Percentiles rank a stretch among this genome's conserved stretches.
These are phyloP conservation scores for Chironomus tepperi DNA, from an alignment of 1,140 invertebrate genomes.

Conservation along the genomic window DNA sequence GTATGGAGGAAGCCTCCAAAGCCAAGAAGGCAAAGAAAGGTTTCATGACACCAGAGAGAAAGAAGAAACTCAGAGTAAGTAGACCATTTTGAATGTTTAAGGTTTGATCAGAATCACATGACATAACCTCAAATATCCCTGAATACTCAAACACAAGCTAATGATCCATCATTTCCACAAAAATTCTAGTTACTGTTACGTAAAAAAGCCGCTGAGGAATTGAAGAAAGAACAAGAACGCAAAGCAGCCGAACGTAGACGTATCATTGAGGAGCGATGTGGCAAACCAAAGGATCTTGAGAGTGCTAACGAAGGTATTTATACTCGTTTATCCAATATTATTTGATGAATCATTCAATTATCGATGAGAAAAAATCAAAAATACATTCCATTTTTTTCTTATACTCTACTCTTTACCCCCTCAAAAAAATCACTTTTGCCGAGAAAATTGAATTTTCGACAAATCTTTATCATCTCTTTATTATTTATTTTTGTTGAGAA, in stretches of 20 bases:
- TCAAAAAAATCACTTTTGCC: too few species aligned
- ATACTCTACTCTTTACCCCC: too few species aligned
- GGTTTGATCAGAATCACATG: too few species aligned
- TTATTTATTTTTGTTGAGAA: background rate
- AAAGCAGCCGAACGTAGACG: conserved; percentile 96
- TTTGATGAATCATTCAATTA: too few species aligned
- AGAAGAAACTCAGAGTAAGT: conserved; percentile 94
- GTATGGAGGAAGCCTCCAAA: conserved; percentile 90
- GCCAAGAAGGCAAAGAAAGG: conserved; percentile 94
- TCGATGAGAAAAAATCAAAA: too few species aligned
- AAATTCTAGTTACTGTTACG: conserved; percentile 79
- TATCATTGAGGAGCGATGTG: conserved; percentile 92
- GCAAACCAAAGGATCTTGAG: conserved; percentile 80
- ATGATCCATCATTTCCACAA: too few species aligned
- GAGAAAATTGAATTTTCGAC: too few species aligned
- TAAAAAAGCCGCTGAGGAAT: conserved; percentile 99
- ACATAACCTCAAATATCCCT: background rate
- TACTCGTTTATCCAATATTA: conserved; percentile 25
- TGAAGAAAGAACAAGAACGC: conserved; percentile 98
- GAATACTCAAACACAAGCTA: background rate
- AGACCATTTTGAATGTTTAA: conserved; percentile 23
- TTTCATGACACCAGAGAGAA: conserved; percentile 97
- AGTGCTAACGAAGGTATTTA: conserved; percentile 79
- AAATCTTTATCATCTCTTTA: too few species aligned
- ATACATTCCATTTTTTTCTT: too few species aligned